phyloP scores from a whole-genome alignment of 2,113 vertebrate genomes.

The Nycticebus coucang region DNA sequence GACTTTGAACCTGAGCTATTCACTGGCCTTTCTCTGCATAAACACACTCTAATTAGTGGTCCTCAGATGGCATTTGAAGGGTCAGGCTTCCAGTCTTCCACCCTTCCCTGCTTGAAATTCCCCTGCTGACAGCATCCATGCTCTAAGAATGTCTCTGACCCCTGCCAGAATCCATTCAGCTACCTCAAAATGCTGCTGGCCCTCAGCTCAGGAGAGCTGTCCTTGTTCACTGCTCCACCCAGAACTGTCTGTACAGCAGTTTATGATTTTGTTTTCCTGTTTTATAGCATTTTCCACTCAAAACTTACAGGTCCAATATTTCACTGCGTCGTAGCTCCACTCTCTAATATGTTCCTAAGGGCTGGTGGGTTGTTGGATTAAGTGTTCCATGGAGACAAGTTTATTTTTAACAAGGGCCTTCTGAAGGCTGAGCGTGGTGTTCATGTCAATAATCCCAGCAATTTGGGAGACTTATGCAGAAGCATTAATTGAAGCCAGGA shows the following conservation, averaged over 20 bases:
- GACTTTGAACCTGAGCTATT: not conserved
- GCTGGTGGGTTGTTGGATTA: not conserved
- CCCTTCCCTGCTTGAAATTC: not conserved
- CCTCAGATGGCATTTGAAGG: not conserved
- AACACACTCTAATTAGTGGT: not conserved
- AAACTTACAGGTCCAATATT: fast-evolving
- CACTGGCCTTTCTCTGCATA: not conserved
- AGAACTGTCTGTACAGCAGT: not conserved
- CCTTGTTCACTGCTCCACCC: not conserved
- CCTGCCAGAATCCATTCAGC: not conserved
- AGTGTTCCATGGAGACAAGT: not conserved
- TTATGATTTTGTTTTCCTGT: not conserved
- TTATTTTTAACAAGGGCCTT: not conserved
- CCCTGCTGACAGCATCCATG: not conserved
- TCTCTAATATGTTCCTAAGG: not conserved
- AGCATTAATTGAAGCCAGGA: no score
- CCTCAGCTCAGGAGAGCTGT: not conserved
- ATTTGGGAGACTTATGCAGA: no score
- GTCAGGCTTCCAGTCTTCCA: not conserved
- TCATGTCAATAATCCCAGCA: no score
- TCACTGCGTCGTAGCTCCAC: not conserved
- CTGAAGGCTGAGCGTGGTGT: not conserved
- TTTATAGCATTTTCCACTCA: not conserved
- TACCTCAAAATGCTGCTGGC: not conserved
- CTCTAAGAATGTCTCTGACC: not conserved